Conservation (phyloP, 2,797 vertebrate genomes). For the Dermochelys coriacea region DNA sequence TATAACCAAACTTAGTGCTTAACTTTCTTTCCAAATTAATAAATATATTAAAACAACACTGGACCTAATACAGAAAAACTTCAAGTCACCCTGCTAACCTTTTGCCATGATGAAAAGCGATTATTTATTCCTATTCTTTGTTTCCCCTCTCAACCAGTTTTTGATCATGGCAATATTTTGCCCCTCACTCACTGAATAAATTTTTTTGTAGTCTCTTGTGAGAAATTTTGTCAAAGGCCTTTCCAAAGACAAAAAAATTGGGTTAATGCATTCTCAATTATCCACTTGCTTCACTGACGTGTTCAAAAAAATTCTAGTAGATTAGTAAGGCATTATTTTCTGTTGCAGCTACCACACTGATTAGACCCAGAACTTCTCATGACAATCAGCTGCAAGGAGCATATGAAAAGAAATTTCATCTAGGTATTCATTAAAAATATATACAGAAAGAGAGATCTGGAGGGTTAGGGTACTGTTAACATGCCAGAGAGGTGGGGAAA, state of each 20-base stretch:
- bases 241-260: neutral
- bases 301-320: neutral
- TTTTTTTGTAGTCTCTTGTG: neutral
- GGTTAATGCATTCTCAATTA: neutral
- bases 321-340: neutral
- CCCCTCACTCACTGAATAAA: neutral
- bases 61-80: neutral
- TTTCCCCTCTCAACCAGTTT: neutral
- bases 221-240: accelerated
- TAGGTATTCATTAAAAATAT: neutral
- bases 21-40: neutral
- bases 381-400: neutral
- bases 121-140: neutral
- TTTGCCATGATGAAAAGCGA: neutral
- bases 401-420: neutral
- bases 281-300: neutral
- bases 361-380: neutral
- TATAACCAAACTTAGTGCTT: neutral
- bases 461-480: neutral
- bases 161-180: neutral
- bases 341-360: neutral
- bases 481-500: neutral
- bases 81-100: neutral
- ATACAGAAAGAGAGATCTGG: neutral
- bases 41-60: neutral